Percentiles rank a stretch among this genome's conserved stretches.
These are phyloP conservation scores for Philereme vetulata DNA, from an alignment of 2,888 invertebrate genomes.

Conservation along the genomic window DNA sequence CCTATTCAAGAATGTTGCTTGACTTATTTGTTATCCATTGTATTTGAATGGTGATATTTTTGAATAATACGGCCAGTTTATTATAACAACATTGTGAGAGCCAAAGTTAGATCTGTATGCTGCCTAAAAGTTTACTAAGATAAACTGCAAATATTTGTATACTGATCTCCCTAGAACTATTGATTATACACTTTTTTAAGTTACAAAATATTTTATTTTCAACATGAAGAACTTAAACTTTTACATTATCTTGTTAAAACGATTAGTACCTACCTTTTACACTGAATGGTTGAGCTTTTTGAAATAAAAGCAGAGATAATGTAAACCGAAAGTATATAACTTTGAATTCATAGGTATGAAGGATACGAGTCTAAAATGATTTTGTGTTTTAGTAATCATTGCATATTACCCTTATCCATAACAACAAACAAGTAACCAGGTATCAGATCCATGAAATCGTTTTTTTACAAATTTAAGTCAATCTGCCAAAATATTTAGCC, in stretches of 20 bases:
- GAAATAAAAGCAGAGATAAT: too few relatives aligned
- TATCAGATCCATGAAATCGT: background rate
- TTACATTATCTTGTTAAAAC: background rate
- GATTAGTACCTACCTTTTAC: background rate
- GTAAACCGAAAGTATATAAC: too few relatives aligned
- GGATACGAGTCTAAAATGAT: too few relatives aligned
- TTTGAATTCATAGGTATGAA: too few relatives aligned
- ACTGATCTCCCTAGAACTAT: constrained; percentile 58
- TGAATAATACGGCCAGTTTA: constrained; percentile 6
- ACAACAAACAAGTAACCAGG: too few relatives aligned
- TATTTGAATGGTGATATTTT: background rate
- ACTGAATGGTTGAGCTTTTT: background rate
- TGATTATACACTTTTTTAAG: constrained; percentile 59
- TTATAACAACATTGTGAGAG: constrained; percentile 30
- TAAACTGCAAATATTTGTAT: constrained; percentile 45
- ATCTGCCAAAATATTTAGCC: constrained; percentile 90
- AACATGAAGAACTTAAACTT: background rate
- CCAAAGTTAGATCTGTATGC: constrained; percentile 32
- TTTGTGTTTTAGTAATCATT: too few relatives aligned
- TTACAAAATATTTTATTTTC: constrained; percentile 44
- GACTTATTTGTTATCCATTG: background rate
- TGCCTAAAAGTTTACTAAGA: constrained; percentile 36
- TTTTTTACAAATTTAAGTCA: constrained; percentile 74
- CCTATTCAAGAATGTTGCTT: constrained; percentile 8
- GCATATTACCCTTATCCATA: too few relatives aligned